A percentile compares a stretch with the other conserved stretches of the same genome.
phyloP scores from a whole-genome alignment of 2,888 invertebrate species.

The Eristalis arbustorum region DNA sequence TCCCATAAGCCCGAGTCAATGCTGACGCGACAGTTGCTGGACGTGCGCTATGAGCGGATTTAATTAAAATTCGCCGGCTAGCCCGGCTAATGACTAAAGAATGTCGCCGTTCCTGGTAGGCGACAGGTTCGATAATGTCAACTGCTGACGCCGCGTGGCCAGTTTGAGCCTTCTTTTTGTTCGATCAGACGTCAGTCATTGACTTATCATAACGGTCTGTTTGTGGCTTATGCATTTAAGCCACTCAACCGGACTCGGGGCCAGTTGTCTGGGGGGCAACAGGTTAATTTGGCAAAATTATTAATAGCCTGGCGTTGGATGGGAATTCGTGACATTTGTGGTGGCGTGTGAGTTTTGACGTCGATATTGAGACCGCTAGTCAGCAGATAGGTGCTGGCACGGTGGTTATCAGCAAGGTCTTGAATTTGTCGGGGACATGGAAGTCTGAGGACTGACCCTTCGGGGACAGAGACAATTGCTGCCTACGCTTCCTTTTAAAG shows the following conservation, averaged over 20 bases:
- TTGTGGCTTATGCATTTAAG: neutral
- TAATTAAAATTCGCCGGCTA: neutral
- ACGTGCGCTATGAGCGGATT: neutral
- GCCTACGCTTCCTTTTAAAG: no score
- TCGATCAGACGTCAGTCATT: neutral
- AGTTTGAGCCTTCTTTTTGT: neutral
- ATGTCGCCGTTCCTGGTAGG: neutral
- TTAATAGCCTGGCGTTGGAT: neutral
- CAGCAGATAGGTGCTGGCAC: no score
- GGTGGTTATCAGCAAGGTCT: no score
- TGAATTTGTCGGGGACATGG: no score
- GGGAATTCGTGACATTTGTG: neutral
- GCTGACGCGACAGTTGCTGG: neutral
- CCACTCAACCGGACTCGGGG: neutral
- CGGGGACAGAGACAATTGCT: no score
- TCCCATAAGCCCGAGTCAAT: conserved; percentile 5
- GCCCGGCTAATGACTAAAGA: neutral
- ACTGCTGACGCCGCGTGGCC: neutral
- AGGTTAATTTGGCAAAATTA: neutral
- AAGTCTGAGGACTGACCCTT: no score
- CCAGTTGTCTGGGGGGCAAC: neutral
- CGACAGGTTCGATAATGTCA: neutral
- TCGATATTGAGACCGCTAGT: no score
- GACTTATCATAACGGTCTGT: neutral
- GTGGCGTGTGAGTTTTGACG: no score